Base-by-base conservation (phyloP, 2,797 vertebrate species). In the Steatocranus sp. region DNA sequence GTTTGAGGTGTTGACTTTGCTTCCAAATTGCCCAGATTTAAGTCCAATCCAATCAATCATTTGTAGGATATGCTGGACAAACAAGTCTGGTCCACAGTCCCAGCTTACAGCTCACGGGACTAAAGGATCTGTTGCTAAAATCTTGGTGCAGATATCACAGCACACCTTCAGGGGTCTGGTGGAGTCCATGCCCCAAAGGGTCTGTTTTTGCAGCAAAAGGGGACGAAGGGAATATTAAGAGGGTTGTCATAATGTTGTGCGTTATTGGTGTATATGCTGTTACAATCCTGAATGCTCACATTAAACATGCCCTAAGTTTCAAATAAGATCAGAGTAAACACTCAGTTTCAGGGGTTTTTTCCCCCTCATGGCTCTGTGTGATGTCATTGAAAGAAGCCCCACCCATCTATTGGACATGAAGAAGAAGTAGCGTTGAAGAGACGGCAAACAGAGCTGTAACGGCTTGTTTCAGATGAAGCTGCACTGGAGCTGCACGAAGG, bases 331-430 rank as follows among this genome's bases (percentile, higher is more conserved):
- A 68, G 36, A 4, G 8, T 66, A 23, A 41, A 41, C 11, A 14
- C 11, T 6, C 8, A 1, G 34, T 41, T 66, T 66, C 61, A 10
- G 20, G 11, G 0, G 0, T 0, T 6, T 66, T 38, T 66, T 23
- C 6, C 0, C 0, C 11, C 2, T 23, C 8, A 6, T 68, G 20
- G 36, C 34, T 66, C 63, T 43, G 14, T 7, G 12, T 68, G 61
- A 25, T 68, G 20, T 41, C 36, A 68, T 1, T 68, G 36, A 68
- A 41, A 68, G 12, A 41, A 68, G 36, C 36, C 20, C 58, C 20
- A 3, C 36, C 36, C 61, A 68, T 20, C 0, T 68, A 41, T 23
- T 68, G n/a, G 34, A 38, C n/a, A 14, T 0, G 5, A 8, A 15
- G 34, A 38, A 20, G 8, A 23, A 25, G 36, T 68, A 41, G n/a